These are phyloP conservation scores for Prietella phreatophila DNA, from an alignment of 2,113 vertebrate species.

Conservation along the genomic window DNA sequence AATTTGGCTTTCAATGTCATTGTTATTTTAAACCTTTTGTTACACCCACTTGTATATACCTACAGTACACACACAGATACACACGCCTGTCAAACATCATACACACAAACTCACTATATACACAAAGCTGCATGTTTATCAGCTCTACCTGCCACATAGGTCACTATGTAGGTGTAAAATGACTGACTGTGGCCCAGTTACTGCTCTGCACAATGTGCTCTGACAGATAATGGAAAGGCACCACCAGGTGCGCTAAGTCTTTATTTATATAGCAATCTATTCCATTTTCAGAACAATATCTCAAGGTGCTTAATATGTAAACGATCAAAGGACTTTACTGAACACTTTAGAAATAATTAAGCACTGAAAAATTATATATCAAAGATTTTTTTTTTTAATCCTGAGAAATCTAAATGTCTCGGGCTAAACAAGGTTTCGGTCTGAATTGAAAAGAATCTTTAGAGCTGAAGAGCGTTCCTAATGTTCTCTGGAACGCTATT, in stretches of 20 bases:
- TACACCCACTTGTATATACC: background rate
- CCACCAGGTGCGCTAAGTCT: background rate
- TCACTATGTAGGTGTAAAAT: conserved; percentile 2
- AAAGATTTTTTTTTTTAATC: background rate
- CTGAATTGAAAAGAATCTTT: background rate
- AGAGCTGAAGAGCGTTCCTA: background rate
- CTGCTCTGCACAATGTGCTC: background rate
- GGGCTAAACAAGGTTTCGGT: background rate
- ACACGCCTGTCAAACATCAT: background rate
- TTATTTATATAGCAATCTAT: background rate
- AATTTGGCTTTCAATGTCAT: background rate
- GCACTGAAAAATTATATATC: background rate
- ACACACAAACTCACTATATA: background rate
- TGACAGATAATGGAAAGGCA: background rate
- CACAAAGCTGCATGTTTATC: background rate
- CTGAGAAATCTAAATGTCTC: background rate
- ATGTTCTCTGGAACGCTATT: background rate
- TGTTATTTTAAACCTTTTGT: background rate
- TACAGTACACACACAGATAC: background rate
- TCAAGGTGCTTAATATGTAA: background rate
- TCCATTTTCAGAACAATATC: background rate
- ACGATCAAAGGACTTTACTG: background rate
- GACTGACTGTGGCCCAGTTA: background rate
- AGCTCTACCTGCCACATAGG: background rate
- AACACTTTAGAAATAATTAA: background rate